Conservation (phyloP, 2,797 vertebrate species). For the Cephalopachus bancanus region DNA sequence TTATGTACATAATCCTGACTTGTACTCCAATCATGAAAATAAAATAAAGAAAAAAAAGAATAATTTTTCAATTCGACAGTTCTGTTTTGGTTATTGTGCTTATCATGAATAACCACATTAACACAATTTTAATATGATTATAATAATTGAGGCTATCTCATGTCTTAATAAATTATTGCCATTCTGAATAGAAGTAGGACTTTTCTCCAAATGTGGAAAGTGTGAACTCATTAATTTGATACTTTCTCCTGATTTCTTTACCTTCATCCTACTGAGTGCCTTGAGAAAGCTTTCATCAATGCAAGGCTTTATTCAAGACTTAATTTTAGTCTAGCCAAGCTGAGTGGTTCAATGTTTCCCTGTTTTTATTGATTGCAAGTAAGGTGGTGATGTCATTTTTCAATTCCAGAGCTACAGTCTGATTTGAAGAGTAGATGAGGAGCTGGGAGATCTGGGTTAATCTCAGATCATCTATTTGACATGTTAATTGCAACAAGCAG, state of each 20-base stretch:
- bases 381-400: not conserved
- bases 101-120: not conserved
- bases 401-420: not conserved
- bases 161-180: conserved; percentile 40
- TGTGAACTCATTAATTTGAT: conserved; percentile 34
- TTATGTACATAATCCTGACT: too few species aligned
- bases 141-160: conserved; percentile 52
- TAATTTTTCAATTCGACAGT: conserved; percentile 34
- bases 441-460: not conserved
- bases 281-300: not conserved
- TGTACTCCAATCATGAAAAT: too few species aligned
- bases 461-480: not conserved
- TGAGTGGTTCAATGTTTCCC: not conserved
- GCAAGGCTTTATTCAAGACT: not conserved
- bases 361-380: not conserved
- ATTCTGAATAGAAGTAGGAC: conserved; percentile 20
- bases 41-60: not conserved
- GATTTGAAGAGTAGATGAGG: not conserved
- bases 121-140: conserved; percentile 63
- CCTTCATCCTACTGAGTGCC: not conserved
- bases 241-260: conserved; percentile 51
- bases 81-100: conserved; percentile 32
- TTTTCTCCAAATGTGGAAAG: conserved; percentile 56
- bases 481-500: not conserved
- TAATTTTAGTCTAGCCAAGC: conserved; percentile 45